phyloP scores from a whole-genome alignment of 1,140 invertebrate species.

The Venturia canescens region DNA sequence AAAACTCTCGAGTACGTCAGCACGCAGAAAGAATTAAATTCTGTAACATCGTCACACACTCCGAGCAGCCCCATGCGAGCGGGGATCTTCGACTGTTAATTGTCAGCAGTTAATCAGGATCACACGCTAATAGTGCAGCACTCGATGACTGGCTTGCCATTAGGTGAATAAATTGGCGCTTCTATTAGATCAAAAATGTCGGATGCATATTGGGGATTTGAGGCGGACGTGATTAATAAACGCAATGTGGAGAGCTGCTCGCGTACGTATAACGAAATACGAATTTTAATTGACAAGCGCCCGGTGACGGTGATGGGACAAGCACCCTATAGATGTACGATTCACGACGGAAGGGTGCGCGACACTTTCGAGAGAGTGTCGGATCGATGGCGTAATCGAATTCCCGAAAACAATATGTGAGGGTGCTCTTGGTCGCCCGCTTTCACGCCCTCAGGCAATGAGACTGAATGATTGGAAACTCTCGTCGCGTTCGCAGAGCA shows the following conservation, averaged over 20 bases:
- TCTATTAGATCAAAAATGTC: background rate
- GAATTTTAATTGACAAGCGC: constrained; percentile 2
- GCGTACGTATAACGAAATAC: background rate
- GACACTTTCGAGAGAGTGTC: background rate
- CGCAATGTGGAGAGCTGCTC: background rate
- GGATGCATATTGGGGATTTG: background rate
- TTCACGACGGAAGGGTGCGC: background rate
- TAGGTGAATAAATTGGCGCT: background rate
- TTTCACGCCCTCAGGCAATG: background rate
- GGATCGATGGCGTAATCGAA: constrained; percentile 33
- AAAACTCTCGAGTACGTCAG: too few species aligned
- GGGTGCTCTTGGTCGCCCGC: constrained; percentile 14
- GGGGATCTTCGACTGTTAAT: too few species aligned
- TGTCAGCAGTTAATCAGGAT: too few species aligned
- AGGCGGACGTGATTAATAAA: background rate
- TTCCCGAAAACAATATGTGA: constrained; percentile 32
- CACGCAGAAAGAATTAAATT: too few species aligned
- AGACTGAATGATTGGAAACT: background rate
- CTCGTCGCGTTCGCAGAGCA: background rate
- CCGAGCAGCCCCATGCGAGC: too few species aligned
- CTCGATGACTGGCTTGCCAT: too few species aligned
- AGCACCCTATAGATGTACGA: background rate
- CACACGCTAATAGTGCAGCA: too few species aligned
- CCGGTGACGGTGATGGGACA: constrained; percentile 2
- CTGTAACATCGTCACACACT: too few species aligned